Base-by-base conservation (phyloP, 1,140 invertebrate species). In the Probaryconus sp. region DNA sequence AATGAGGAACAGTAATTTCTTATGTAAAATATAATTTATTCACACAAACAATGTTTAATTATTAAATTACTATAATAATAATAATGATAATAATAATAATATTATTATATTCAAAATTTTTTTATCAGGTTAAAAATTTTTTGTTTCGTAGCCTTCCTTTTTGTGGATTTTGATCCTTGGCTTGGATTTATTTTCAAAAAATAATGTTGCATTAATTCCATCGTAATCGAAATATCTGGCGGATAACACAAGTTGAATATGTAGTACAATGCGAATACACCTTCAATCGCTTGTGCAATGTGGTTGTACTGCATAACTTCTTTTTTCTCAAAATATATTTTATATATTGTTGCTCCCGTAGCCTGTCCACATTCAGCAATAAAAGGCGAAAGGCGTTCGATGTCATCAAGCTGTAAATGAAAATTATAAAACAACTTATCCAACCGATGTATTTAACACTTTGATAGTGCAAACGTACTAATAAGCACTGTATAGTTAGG, bases 221-320 rank as follows among this genome's bases (percentile, higher is more conserved):
- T 9, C 3, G 55, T 58, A 0, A 11, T 17, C 2, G 18, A 45
- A 4, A 58, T 4, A 21, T 58, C 13, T 21, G 31, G 3, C 5
- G 30, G 55, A 28, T 58, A 58, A 3, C 2, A n/a, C 10, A 58
- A 35, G n/a, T 58, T 58, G 1, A 58, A 45, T 35, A 58, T 58
- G 17, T 45, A 58, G 35, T 35, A 58, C 9, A 58, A 17, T 5
- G 18, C 30, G 13, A 45, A 58, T 1, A 10, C 28, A 0, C 1
- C 28, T 35, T 58, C 40, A 1, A 20, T 42, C 6, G 38, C 38
- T 26, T 43, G 24, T n/a, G 42, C 4, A 20, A 42, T 9, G 42
- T 11, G 17, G 7, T 37, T 30, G 30, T 20, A 55, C 6, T 2
- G 9, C 30, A n/a, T 14, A 1, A 55, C 26, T 55, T 38, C 35